A percentile compares a stretch with the other conserved stretches of the same genome.
These are phyloP conservation scores for Hoplodrina blanda DNA, from an alignment of 2,888 invertebrate species.

Conservation along the genomic window DNA sequence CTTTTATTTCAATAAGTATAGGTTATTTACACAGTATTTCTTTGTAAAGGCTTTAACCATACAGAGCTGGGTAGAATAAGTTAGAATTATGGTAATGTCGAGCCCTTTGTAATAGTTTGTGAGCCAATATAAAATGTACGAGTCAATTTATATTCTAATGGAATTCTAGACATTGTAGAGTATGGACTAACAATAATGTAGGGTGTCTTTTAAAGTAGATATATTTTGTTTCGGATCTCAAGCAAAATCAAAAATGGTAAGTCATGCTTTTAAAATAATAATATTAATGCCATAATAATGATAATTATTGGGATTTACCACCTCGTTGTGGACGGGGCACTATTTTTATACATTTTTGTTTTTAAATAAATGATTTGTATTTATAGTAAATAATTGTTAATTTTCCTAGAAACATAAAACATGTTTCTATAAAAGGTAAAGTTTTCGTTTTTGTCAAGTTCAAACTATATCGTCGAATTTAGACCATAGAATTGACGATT, in stretches of 20 bases:
- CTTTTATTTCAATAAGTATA: constrained; percentile 3
- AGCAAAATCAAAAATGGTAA: neutral
- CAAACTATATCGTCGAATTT: too few species aligned
- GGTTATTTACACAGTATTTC: neutral
- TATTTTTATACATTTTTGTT: too few species aligned
- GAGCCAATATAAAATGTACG: constrained; percentile 35
- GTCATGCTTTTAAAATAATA: too few species aligned
- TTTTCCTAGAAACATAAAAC: too few species aligned
- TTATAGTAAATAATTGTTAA: too few species aligned
- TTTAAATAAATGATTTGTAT: too few species aligned
- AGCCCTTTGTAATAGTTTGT: constrained; percentile 43
- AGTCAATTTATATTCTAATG: constrained; percentile 51
- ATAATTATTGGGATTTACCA: too few species aligned
- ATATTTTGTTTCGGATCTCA: neutral
- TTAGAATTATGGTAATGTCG: constrained; percentile 44
- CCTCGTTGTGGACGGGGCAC: too few species aligned
- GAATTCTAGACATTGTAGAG: constrained; percentile 5
- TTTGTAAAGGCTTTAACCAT: constrained; percentile 26
- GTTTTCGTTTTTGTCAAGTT: too few species aligned
- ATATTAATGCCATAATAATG: too few species aligned
- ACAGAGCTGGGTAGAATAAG: constrained; percentile 19
- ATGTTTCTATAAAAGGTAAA: too few species aligned
- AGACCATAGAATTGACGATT: too few species aligned
- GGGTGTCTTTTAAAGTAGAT: neutral
- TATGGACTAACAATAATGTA: neutral